A percentile compares a stretch with the other conserved stretches of the same genome.
phyloP scores from a whole-genome alignment of 2,113 vertebrate genomes.

The Monarcha castaneiventris region DNA sequence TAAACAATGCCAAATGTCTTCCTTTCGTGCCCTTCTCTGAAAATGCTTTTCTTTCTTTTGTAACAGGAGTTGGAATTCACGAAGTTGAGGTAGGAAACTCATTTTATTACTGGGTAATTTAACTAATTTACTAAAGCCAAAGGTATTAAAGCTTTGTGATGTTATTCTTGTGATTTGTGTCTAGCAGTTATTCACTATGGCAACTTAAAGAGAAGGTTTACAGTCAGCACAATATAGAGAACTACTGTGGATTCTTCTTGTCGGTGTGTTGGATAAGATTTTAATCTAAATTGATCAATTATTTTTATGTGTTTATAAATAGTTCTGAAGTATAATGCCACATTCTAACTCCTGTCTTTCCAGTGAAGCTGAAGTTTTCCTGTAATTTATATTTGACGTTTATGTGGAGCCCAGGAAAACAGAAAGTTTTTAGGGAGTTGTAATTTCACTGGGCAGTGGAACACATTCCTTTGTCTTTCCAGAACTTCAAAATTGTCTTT shows the following conservation, averaged over 20 bases:
- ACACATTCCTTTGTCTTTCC: background rate
- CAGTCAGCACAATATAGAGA: background rate
- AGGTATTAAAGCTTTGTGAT: background rate
- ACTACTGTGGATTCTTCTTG: background rate
- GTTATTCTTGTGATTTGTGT: background rate
- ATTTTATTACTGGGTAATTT: background rate
- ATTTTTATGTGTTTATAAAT: background rate
- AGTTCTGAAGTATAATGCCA: background rate
- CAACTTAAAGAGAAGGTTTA: background rate
- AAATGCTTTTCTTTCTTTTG: background rate
- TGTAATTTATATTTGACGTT: background rate
- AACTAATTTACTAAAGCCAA: background rate
- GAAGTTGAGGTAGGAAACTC: conserved; percentile 62
- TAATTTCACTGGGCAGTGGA: background rate
- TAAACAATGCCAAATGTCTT: background rate
- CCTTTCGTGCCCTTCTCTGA: background rate
- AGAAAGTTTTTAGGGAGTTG: background rate
- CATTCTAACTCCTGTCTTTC: background rate
- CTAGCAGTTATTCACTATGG: background rate
- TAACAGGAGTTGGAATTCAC: conserved; percentile 50
- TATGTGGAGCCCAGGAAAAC: background rate
- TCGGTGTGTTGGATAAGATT: background rate
- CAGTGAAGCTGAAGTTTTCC: background rate
- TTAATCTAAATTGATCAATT: background rate
- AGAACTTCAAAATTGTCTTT: background rate